Conservation (phyloP, 2,888 invertebrate species). For the Clistopyga incitator region DNA sequence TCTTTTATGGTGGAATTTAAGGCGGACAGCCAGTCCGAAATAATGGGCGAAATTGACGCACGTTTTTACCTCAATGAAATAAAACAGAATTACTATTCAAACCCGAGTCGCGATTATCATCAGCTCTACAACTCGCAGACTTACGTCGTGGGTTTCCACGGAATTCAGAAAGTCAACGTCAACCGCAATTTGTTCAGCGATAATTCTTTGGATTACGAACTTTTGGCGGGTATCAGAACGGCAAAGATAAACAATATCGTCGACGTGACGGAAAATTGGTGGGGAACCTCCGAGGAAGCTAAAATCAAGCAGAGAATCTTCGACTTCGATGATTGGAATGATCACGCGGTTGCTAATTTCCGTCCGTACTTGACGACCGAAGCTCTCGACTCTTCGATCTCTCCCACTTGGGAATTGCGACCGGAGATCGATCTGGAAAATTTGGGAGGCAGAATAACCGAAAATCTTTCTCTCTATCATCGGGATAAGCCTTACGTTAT, state of each 20-base stretch:
- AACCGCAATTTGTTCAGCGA: conserved; percentile 95
- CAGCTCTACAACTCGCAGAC: conserved; percentile 86
- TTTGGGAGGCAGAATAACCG: conserved; percentile 91
- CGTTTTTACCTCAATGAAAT: conserved; percentile 92
- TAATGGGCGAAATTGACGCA: conserved; percentile 93
- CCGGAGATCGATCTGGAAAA: conserved; percentile 87
- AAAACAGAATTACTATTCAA: conserved; percentile 88
- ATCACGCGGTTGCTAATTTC: conserved; percentile 96
- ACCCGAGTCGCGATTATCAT: conserved; percentile 79
- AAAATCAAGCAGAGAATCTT: conserved; percentile 94
- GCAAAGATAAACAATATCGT: conserved; percentile 94
- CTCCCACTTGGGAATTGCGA: conserved; percentile 88
- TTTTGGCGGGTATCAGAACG: conserved; percentile 96
- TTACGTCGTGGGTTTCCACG: conserved; percentile 95
- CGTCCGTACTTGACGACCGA: conserved; percentile 94
- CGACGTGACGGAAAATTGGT: conserved; percentile 97
- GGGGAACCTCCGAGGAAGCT: conserved; percentile 92
- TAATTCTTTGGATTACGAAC: conserved; percentile 94
- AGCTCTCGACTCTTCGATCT: conserved; percentile 91
- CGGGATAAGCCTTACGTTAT: conserved; percentile 91
- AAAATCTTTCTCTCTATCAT: conserved; percentile 88
- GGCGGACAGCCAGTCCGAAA: conserved; percentile 97
- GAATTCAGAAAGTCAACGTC: conserved; percentile 96
- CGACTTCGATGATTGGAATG: conserved; percentile 99
- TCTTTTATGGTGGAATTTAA: conserved; percentile 94